A percentile compares a stretch with the other conserved stretches of the same genome.
Evolutionary conservation across 2,797 vertebrate species (phyloP).

Genomic region (Enteromius paludinosus): DNA sequence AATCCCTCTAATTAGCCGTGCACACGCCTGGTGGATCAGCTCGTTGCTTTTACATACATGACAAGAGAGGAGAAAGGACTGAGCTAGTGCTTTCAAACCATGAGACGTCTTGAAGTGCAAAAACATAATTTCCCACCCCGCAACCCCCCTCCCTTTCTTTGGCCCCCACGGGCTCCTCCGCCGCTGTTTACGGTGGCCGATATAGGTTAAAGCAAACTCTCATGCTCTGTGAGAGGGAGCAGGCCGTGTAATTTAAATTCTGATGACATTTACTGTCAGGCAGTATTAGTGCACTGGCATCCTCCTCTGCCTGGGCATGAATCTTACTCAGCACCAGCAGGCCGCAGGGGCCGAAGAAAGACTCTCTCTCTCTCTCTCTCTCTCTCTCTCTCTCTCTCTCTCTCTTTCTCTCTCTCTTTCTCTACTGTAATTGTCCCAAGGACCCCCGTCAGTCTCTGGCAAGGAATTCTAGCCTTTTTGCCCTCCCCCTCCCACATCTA

Average conservation of each 20-base stretch:
- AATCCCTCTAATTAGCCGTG: conserved; percentile 80
- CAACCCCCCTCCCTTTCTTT: conserved; percentile 46
- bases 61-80: conserved; percentile 62
- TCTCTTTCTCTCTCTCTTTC: conserved; percentile 23
- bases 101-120: conserved; percentile 74
- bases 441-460: conserved; percentile 47
- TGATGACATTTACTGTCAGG: conserved; percentile 88
- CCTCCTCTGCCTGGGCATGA: conserved; percentile 67
- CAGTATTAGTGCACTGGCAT: conserved; percentile 79
- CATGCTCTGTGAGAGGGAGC: conserved; percentile 76
- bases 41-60: conserved; percentile 67
- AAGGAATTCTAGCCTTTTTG: conserved; percentile 31
- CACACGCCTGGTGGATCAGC: conserved; percentile 69
- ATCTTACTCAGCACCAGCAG: conserved; percentile 83
- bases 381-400: conserved; percentile 60
- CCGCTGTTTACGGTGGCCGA: conserved; percentile 73
- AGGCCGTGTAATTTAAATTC: conserved; percentile 83
- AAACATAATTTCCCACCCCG: conserved; percentile 56
- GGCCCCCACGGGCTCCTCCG: conserved; percentile 63
- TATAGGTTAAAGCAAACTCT: conserved; percentile 81
- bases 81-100: conserved; percentile 75
- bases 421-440: conserved; percentile 47
- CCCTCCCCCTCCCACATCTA: conserved; percentile 23
- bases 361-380: conserved; percentile 59
- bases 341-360: conserved; percentile 74